Conservation (phyloP, 2,888 invertebrate genomes). For the Epinotia bilunana region DNA sequence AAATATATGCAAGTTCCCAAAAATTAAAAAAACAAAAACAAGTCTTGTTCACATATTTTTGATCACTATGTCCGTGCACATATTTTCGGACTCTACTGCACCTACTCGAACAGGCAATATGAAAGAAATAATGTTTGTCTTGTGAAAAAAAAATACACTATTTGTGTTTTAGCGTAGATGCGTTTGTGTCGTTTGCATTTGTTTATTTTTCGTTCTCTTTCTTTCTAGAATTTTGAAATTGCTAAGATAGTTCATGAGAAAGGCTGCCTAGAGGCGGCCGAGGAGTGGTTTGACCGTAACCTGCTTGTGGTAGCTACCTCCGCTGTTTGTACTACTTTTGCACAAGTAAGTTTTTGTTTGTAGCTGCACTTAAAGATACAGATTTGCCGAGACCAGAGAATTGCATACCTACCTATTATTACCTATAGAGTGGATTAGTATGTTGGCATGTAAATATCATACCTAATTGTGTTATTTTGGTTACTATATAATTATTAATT, state of each 20-base stretch:
- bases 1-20: no score
- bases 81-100: not conserved
- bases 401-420: no score
- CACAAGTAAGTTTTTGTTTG: slow-evolving; percentile 90
- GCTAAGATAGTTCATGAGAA: slow-evolving; percentile 95
- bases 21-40: no score
- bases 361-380: slow-evolving; percentile 59
- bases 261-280: slow-evolving; percentile 96
- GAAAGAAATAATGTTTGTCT: not conserved
- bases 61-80: no score
- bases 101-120: not conserved
- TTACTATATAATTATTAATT: no score
- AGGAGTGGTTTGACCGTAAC: slow-evolving; percentile 98
- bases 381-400: no score
- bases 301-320: slow-evolving; percentile 95
- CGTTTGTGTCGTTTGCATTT: slow-evolving; percentile 43
- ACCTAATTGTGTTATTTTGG: no score
- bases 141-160: not conserved
- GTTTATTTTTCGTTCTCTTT: slow-evolving; percentile 66
- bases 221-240: slow-evolving; percentile 89
- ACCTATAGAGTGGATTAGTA: no score
- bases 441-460: no score
- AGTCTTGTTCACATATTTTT: no score
- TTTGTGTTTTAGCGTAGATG: slow-evolving; percentile 1
- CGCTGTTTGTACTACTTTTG: slow-evolving; percentile 94